Base-by-base conservation (phyloP, 2,113 vertebrate genomes). In the Pseudorhombus dupliciocellatus region DNA sequence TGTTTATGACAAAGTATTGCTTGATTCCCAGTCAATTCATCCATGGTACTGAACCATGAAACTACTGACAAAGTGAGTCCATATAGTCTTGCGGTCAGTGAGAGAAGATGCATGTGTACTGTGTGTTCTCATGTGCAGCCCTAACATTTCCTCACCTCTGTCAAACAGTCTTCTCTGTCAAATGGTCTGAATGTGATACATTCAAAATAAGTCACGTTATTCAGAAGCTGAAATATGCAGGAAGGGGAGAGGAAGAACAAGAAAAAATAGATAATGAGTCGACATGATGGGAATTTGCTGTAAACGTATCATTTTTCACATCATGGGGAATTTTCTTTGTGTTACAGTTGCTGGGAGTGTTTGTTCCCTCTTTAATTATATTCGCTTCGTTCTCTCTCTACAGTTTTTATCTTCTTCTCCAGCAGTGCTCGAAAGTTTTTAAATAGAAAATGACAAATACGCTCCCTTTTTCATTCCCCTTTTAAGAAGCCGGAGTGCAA, bases 341-440 rank as follows among this genome's bases (percentile, higher is more conserved):
- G 30, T 54, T 53, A 26, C 37, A 46, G 31, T 66, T 1, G 4
- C 37, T 55, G 61, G 21, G 1, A 7, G 31, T 55, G 34, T 64
- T 68, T 63, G 51, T 70, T 79, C 54, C 51, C 30, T n/a, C 51
- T 25, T 57, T 58, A 14, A 11, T 54, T 69, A n/a, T 53, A 44
- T 54, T 67, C 59, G 5, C 48, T 40, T 15, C 22, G 30, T 14
- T 10, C 21, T 25, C 50, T 25, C 50, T 44, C 25, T 44, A 4
- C n/a, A 15, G 42, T 15, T 46, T 46, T 77, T 24, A 67, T 65
- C 54, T 56, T 16, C 12, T 26, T 66, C 46, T 60, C 28, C 7
- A 68, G 53, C 46, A 53, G 24, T 6, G 54, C 26, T 65, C 37
- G 22, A 40, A 48, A 30, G 24, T 52, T 54, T 52, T 51, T 30